These are phyloP conservation scores for Bellardia bayeri DNA, from an alignment of 2,888 invertebrate genomes.

Conservation along the genomic window DNA sequence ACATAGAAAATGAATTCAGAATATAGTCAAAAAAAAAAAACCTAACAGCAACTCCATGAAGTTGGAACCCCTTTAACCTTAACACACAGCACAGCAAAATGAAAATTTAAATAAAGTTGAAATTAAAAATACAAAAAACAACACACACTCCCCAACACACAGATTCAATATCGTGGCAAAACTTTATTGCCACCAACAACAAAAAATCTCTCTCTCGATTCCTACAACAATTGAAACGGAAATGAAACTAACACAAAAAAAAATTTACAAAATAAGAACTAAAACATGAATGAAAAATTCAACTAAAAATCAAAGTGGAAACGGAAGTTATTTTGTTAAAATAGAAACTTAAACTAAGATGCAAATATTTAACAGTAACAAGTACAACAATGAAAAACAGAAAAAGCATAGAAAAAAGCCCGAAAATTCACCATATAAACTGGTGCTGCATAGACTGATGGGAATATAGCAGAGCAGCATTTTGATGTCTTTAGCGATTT, in stretches of 20 bases:
- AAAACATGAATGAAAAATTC: constrained; percentile 63
- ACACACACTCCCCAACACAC: background rate
- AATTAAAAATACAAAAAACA: constrained; percentile 58
- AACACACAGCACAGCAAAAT: constrained; percentile 50
- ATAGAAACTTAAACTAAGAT: constrained; percentile 70
- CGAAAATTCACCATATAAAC: constrained; percentile 42
- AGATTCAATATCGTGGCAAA: constrained; percentile 58
- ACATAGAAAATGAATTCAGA: constrained; percentile 11
- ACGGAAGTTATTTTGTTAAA: constrained; percentile 75
- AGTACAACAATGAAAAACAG: constrained; percentile 35
- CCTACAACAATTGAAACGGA: constrained; percentile 66
- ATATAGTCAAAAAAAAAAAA: background rate
- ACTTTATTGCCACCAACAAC: constrained; percentile 70
- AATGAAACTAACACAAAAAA: constrained; percentile 67
- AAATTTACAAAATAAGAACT: constrained; percentile 30
- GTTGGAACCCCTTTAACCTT: constrained; percentile 52
- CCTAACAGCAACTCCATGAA: constrained; percentile 42
- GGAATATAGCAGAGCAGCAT: constrained; percentile 39
- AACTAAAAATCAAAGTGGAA: constrained; percentile 74
- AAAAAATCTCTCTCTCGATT: constrained; percentile 30
- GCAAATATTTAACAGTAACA: constrained; percentile 59
- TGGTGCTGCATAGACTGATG: constrained; percentile 60
- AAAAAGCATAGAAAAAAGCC: constrained; percentile 23
- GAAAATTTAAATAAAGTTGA: constrained; percentile 70
- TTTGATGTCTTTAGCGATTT: constrained; percentile 74